Evolutionary conservation across 2,113 vertebrate genomes (phyloP), one percentile per base, ranked within the genome.

Genomic region (Alouatta palliata): DNA sequence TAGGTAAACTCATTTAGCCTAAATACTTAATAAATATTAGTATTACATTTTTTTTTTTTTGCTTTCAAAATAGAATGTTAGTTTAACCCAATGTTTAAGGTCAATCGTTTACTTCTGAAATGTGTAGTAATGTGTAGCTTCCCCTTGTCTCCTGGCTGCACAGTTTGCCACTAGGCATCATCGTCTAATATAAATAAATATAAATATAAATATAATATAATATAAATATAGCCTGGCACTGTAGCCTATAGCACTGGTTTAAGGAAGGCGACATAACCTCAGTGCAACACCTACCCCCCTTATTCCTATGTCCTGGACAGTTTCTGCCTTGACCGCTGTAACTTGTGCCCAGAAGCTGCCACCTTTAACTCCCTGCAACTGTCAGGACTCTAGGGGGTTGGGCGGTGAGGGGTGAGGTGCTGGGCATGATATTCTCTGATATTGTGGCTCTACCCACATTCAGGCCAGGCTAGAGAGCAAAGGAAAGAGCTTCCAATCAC

Each of bases 231-330:
- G n/a, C n/a, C n/a, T 16, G 32, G 27, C 5, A 11, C 27, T 21
- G 3, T 13, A 23, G 68, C 40, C 32, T 66, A 8, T 0, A 61
- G 54, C 13, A 3, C 40, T 37, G 40, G 13, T 23, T 32, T 68
- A 45, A 75, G 73, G 49, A 37, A 37, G 49, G 73, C 47, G 35
- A 16, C 35, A 43, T 20, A 32, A 52, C 52, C 43, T 77, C 37
- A 0, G 20, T 82, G 49, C 8, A 8, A 11, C 3, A 10, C 0
- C 8, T 5, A 0, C 1, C 2, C 9, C 3, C 32, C 61, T 64
- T 32, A 35, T 27, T 6, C 37, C 2, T 11, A 81, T 8, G 37
- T 43, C 40, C 54, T 64, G 0, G 16, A 30, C 7, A 25, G 20
- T 43, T 45, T 86, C 54, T 35, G 20, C 37, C 30, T 90, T 83